phyloP scores from a whole-genome alignment of 2,888 invertebrate genomes.

The Zonitis immaculata region DNA sequence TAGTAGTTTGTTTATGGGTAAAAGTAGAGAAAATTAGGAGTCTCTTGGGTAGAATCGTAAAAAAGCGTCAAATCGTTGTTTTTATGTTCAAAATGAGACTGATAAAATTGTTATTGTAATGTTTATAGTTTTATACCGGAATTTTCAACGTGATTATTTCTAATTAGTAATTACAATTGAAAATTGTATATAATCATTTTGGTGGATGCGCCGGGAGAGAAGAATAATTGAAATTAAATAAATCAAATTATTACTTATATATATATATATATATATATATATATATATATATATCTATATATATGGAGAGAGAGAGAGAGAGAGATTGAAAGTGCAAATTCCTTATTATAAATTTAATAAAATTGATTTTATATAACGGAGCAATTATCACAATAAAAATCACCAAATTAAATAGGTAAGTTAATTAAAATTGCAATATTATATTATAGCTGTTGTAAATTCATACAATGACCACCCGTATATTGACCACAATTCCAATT shows the following conservation, averaged over 20 bases:
- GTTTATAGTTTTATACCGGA: background rate
- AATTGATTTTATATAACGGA: background rate
- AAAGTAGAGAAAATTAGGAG: slow-evolving; percentile 15
- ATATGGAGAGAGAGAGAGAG: too few species aligned
- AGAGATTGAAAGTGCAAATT: background rate
- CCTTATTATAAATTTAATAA: background rate
- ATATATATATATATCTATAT: too few species aligned
- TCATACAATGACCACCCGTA: background rate
- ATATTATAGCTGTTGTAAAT: too few species aligned
- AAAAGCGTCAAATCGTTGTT: slow-evolving; percentile 6
- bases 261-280: too few species aligned
- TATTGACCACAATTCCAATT: background rate
- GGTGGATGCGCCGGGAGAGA: background rate
- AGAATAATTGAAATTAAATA: background rate
- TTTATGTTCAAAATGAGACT: background rate
- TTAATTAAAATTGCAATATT: background rate
- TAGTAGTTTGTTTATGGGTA: slow-evolving; percentile 7
- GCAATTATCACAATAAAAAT: background rate
- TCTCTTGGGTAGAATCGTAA: slow-evolving; percentile 19
- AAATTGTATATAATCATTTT: background rate
- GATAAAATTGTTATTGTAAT: background rate
- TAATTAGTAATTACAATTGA: too few species aligned
- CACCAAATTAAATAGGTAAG: background rate
- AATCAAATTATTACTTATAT: too few species aligned
- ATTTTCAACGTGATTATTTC: background rate